A percentile compares a stretch with the other conserved stretches of the same genome.
Conservation (phyloP, 2,888 invertebrate species). For the Ellobium chinense region DNA sequence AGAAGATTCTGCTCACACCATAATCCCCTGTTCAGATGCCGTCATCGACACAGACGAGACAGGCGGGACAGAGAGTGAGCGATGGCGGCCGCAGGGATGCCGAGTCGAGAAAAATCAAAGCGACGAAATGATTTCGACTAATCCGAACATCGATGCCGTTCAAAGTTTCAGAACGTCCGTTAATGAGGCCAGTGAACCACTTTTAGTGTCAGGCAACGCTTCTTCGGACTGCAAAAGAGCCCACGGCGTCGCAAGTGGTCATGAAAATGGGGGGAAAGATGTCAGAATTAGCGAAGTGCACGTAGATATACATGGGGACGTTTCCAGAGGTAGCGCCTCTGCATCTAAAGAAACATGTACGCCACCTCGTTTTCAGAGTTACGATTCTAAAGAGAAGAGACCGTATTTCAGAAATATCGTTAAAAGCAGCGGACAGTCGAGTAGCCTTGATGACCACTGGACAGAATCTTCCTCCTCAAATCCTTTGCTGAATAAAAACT, state of each 20-base stretch:
- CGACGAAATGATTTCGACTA: neutral
- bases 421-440: neutral
- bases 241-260: neutral
- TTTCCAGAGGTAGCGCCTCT: neutral
- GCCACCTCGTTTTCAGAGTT: neutral
- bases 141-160: neutral
- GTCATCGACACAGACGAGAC: no score
- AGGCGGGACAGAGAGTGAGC: neutral
- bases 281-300: neutral
- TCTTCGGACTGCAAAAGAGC: neutral
- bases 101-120: neutral
- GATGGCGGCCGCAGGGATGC: no score
- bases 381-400: neutral
- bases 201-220: neutral
- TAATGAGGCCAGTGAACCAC: neutral
- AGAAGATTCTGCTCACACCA: neutral
- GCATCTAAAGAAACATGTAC: neutral
- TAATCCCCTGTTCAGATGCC: neutral
- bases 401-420: neutral
- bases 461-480: neutral
- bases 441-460: conserved; percentile 18
- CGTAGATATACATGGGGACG: neutral
- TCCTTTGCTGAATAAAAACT: neutral
- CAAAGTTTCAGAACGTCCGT: neutral
- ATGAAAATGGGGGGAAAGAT: neutral